Evolutionary conservation across 1,140 invertebrate species (phyloP).

Genomic region (Spodoptera frugiperda): DNA sequence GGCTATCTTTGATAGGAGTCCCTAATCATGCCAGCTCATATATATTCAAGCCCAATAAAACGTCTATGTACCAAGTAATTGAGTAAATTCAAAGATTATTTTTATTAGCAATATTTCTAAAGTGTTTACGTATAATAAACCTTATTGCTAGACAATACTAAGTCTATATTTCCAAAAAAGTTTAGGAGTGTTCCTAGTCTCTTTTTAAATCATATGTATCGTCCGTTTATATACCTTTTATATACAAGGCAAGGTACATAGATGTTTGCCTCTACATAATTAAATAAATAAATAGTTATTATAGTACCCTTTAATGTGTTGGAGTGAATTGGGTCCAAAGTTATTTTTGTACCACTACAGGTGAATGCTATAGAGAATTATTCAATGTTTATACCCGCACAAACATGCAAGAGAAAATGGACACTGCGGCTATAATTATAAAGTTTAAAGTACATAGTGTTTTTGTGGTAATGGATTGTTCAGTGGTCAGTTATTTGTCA

Average conservation of each 20-base stretch:
- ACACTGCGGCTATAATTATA: slow-evolving; percentile 10
- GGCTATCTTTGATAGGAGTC: no score
- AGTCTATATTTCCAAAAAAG: no score
- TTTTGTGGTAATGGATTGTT: not conserved
- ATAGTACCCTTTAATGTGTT: slow-evolving; percentile 25
- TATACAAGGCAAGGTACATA: not conserved
- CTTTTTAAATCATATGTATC: no score
- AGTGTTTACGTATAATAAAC: no score
- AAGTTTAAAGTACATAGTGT: not conserved
- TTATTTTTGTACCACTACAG: slow-evolving; percentile 36
- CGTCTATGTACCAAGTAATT: slow-evolving; percentile 5
- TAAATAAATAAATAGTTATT: slow-evolving; percentile 11
- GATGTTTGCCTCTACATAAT: slow-evolving; percentile 8
- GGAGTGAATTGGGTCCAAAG: slow-evolving; percentile 42
- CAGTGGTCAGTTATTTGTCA: not conserved
- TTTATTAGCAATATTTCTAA: no score
- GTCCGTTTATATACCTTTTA: no score
- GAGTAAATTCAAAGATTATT: not conserved
- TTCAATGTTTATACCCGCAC: slow-evolving; percentile 1
- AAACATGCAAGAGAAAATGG: not conserved
- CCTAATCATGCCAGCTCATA: no score
- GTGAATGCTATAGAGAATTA: not conserved
- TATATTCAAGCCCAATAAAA: not conserved
- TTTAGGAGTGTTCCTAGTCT: no score
- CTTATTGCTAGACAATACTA: no score